Conservation (phyloP, 2,797 vertebrate genomes). For the Natrix natrix region DNA sequence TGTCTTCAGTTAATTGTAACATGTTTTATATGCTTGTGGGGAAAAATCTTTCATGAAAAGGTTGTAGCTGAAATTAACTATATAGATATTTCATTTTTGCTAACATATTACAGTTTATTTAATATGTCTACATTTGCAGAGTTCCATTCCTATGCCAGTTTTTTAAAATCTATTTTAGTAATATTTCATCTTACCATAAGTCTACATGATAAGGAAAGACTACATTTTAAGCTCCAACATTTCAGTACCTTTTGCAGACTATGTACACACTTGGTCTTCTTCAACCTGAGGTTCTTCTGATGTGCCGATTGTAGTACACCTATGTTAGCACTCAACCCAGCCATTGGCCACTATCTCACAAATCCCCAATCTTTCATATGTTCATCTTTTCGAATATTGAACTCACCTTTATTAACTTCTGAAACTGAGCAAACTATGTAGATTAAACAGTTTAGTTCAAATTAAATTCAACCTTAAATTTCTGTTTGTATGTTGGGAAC, state of each 20-base stretch:
- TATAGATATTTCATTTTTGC: slow-evolving; percentile 7
- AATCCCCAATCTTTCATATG: background rate
- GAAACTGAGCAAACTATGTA: background rate
- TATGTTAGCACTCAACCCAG: background rate
- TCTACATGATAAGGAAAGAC: background rate
- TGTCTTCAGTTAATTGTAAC: background rate
- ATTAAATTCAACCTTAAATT: background rate
- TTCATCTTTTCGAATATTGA: background rate
- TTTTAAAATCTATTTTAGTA: background rate
- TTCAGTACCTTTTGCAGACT: background rate
- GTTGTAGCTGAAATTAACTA: background rate
- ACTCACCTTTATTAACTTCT: background rate
- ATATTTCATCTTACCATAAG: background rate
- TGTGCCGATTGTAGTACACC: background rate
- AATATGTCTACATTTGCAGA: background rate
- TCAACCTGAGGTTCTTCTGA: background rate
- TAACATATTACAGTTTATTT: background rate
- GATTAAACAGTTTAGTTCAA: background rate
- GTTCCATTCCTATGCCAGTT: background rate
- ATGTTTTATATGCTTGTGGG: background rate
- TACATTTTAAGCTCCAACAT: background rate
- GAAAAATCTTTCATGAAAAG: background rate
- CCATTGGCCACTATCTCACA: background rate
- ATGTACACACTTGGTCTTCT: background rate
- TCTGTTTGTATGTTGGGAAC: background rate